These are phyloP conservation scores for Osmerus mordax DNA, from an alignment of 2,113 vertebrate genomes.

Conservation along the genomic window DNA sequence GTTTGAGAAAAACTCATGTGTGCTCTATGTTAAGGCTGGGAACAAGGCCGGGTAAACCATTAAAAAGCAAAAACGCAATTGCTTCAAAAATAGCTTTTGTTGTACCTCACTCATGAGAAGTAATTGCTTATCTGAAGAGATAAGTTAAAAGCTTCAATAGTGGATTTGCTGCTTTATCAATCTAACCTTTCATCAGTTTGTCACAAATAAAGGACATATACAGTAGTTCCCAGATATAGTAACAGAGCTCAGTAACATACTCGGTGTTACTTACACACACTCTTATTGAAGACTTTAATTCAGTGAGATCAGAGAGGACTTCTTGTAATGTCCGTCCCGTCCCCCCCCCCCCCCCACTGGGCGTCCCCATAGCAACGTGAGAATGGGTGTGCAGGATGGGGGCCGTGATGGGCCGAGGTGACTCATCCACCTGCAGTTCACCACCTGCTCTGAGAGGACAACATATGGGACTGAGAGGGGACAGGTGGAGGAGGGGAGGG, in stretches of 20 bases:
- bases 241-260: not conserved
- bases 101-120: too few relatives aligned
- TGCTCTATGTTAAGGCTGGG: constrained; percentile 20
- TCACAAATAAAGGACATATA: too few relatives aligned
- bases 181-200: too few relatives aligned
- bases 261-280: too few relatives aligned
- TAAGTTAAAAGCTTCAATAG: too few relatives aligned
- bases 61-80: not conserved
- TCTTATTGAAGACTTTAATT: not conserved
- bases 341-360: not conserved
- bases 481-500: not conserved
- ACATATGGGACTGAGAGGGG: not conserved
- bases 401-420: constrained; percentile 41
- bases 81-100: too few relatives aligned
- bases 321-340: not conserved
- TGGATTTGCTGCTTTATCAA: too few relatives aligned
- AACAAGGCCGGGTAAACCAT: not conserved
- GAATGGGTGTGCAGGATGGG: constrained; percentile 21
- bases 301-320: constrained; percentile 28
- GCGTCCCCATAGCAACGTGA: constrained; percentile 20
- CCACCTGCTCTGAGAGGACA: constrained; percentile 54
- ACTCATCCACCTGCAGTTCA: constrained; percentile 46
- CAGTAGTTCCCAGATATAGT: too few relatives aligned
- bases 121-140: too few relatives aligned
- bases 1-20: constrained; percentile 25